Percentiles rank a stretch among this genome's conserved stretches.
Conservation (phyloP, 1,140 invertebrate species). For the Panagrolaimus sp. region DNA sequence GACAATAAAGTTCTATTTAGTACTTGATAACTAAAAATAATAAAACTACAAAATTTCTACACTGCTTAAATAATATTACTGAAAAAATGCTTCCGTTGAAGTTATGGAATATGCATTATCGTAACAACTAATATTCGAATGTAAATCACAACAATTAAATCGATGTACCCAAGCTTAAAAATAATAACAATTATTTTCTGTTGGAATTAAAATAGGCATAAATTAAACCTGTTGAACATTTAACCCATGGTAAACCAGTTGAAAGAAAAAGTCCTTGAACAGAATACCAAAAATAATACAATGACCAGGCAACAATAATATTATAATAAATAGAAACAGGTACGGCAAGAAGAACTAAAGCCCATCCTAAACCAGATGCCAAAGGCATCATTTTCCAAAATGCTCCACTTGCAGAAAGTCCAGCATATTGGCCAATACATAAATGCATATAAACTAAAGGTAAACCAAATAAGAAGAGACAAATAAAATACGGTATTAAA, state of each 20-base stretch:
- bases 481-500: conserved; percentile 56
- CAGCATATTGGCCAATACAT: conserved; percentile 54
- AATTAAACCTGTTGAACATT: conserved; percentile 30
- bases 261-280: conserved; percentile 41
- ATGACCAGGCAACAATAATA: conserved; percentile 60
- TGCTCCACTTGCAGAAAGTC: conserved; percentile 42
- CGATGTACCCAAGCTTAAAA: conserved; percentile 40
- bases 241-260: conserved; percentile 37
- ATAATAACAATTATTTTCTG: background rate
- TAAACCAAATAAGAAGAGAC: conserved; percentile 50
- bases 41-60: background rate
- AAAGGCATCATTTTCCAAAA: conserved; percentile 56
- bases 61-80: conserved; percentile 30
- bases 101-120: conserved; percentile 37
- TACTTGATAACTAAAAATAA: conserved; percentile 45
- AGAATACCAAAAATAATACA: conserved; percentile 59
- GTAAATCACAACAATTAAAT: conserved; percentile 48
- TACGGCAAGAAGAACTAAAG: conserved; percentile 60
- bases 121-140: conserved; percentile 25
- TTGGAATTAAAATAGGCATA: background rate
- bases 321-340: conserved; percentile 62
- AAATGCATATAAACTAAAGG: conserved; percentile 54
- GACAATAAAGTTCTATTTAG: conserved; percentile 45
- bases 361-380: conserved; percentile 59
- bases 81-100: conserved; percentile 54